A percentile compares a stretch with the other conserved stretches of the same genome.
phyloP scores from a whole-genome alignment of 2,113 vertebrate species.

The Artemisiospiza belli region DNA sequence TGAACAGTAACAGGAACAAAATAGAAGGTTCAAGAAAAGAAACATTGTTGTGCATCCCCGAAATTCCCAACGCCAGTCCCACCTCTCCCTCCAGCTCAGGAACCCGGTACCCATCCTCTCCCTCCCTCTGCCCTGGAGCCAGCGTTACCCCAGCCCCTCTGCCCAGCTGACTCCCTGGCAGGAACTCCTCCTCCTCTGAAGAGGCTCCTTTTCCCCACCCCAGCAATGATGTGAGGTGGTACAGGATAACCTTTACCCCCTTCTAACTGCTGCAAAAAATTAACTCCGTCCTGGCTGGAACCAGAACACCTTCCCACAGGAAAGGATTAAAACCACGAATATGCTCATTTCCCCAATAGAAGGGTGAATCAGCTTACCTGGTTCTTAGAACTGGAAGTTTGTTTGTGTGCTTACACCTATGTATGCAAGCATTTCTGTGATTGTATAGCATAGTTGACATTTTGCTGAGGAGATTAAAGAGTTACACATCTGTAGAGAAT shows the following conservation, averaged over 20 bases:
- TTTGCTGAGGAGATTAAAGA: conserved; percentile 25
- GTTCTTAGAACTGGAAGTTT: neutral
- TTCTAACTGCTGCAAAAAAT: neutral
- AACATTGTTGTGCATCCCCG: accelerated
- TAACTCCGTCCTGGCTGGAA: neutral
- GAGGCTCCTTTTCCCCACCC: neutral
- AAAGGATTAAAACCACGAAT: neutral
- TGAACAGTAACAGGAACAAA: neutral
- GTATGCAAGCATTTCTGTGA: accelerated
- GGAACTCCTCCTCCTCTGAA: neutral
- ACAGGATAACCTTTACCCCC: neutral
- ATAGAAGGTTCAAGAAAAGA: neutral
- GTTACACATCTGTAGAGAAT: conserved; percentile 35
- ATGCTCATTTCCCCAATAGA: accelerated
- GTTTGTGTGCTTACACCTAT: neutral
- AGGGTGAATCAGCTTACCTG: neutral
- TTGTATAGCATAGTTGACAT: neutral
- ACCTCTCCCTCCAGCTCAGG: accelerated
- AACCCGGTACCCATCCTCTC: neutral
- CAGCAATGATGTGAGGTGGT: too few relatives aligned
- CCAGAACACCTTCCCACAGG: neutral
- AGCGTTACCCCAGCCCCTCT: accelerated
- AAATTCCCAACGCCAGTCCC: neutral
- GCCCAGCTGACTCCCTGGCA: neutral
- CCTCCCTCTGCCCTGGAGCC: neutral